These are phyloP conservation scores for Volucella inflata DNA, from an alignment of 2,888 invertebrate genomes.

Conservation along the genomic window DNA sequence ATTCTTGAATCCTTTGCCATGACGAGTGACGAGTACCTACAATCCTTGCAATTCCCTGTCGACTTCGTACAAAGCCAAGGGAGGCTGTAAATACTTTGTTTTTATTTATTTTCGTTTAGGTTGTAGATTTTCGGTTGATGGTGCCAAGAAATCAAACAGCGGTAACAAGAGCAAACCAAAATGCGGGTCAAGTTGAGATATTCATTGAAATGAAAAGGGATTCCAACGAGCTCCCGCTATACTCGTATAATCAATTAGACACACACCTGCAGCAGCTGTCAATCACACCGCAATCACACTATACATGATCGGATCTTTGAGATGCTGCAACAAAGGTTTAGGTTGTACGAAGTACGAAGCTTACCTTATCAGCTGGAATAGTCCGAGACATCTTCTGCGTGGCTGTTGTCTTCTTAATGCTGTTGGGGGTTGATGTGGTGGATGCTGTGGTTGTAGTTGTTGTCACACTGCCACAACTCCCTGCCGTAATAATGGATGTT, in stretches of 20 bases:
- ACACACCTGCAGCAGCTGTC: not conserved
- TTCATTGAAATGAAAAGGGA: conserved; percentile 24
- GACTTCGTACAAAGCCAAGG: conserved; percentile 6
- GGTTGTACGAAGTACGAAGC: too few relatives aligned
- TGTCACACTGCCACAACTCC: conserved; percentile 74
- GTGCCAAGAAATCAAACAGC: conserved; percentile 53
- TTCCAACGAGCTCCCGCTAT: not conserved
- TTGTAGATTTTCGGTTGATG: conserved; percentile 9
- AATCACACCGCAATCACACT: not conserved
- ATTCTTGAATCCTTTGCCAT: too few relatives aligned
- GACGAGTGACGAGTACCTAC: too few relatives aligned
- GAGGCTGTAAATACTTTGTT: conserved; percentile 37
- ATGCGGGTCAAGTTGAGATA: conserved; percentile 71
- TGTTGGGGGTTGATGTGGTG: conserved; percentile 68
- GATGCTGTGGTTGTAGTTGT: conserved; percentile 68
- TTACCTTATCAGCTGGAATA: conserved; percentile 93
- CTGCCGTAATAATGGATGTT: conserved; percentile 67
- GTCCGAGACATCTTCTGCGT: conserved; percentile 88
- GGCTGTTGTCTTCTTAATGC: conserved; percentile 72
- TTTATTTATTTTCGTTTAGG: not conserved
- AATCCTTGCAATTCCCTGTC: too few relatives aligned
- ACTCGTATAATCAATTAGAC: too few relatives aligned
- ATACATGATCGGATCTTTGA: not conserved
- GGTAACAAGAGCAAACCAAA: not conserved
- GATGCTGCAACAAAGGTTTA: conserved; percentile 55